Evolutionary conservation across 2,888 invertebrate species (phyloP), one percentile per base, ranked within the genome.

Genomic region (Drosophila colorata): DNA sequence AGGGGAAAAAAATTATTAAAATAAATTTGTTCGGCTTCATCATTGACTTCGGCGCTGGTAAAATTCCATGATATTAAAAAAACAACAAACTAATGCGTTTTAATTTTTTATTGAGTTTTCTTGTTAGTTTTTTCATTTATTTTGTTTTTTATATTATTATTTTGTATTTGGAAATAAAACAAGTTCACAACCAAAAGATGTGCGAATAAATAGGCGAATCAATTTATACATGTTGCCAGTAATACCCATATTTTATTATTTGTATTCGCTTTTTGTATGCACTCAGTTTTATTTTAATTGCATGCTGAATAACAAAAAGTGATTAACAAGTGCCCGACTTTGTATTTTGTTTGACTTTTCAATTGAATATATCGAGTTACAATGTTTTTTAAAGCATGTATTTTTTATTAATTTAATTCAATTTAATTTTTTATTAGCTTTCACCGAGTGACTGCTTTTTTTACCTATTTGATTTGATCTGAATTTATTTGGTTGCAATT

Each of bases 121-220:
- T 14, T 63, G 31, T 56, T 56, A 48, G 33, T 52, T 52, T 60
- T 60, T 55, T 48, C 2, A 28, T 9, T 28, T 28, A 9, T 28
- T 9, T 28, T 9, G 8, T 2, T 60, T 58, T 57, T 55, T 35
- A 49, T 70, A 40, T 69, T 57, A 60, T 56, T 63, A 40, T 59
- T 64, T n/a, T 43, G 48, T 69, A 63, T 66, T 63, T 66, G 33
- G 43, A 70, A 80, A 76, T 63, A 64, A 79, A 76, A 80, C 56
- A 71, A 74, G 71, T 84, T 80, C 73, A 75, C 80, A 88, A 74
- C 84, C 87, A 66, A 87, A 87, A 72, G 78, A 80, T 69, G 74
- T 87, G 87, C 69, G 73, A 87, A 77, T 87, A 81, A 86, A 81
- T 77, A 75, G 76, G 73, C 75, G 70, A 84, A 88, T 88, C 75